phyloP scores from a whole-genome alignment of 53 echinoderm and acorn worm genomes.

The Echinarachnius parma region DNA sequence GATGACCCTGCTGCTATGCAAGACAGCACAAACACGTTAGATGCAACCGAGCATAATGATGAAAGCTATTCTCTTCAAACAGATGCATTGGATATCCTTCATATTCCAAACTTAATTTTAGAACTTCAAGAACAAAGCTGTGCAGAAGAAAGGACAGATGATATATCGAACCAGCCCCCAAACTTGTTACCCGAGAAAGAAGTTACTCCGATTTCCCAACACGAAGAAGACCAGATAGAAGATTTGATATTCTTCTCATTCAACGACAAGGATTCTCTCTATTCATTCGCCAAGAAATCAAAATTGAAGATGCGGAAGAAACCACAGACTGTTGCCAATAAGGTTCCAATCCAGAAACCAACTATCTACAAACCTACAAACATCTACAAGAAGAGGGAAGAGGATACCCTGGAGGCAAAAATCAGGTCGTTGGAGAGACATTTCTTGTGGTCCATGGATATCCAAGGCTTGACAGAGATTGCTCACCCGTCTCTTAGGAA shows the following conservation, averaged over 20 bases:
- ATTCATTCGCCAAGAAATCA: slow-evolving; percentile 4
- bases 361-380: no score
- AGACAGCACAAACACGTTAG: no score
- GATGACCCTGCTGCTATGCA: no score
- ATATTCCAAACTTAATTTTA: not conserved
- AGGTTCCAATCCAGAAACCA: not conserved
- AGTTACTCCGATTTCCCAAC: not conserved
- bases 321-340: not conserved
- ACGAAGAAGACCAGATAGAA: not conserved
- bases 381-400: slow-evolving; percentile 17
- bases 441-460: slow-evolving; percentile 13
- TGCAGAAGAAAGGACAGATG: not conserved
- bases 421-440: slow-evolving; percentile 14
- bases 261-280: not conserved
- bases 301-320: slow-evolving; percentile 23
- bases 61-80: no score
- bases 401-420: not conserved
- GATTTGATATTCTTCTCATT: slow-evolving; percentile 22
- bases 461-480: slow-evolving; percentile 27
- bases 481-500: slow-evolving; percentile 55
- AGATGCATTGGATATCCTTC: no score
- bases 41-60: no score
- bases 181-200: slow-evolving; percentile 5
- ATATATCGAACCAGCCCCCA: not conserved
- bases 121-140: not conserved